Evolutionary conservation across 1,140 invertebrate genomes (phyloP).

Genomic region (Grapholita molesta): DNA sequence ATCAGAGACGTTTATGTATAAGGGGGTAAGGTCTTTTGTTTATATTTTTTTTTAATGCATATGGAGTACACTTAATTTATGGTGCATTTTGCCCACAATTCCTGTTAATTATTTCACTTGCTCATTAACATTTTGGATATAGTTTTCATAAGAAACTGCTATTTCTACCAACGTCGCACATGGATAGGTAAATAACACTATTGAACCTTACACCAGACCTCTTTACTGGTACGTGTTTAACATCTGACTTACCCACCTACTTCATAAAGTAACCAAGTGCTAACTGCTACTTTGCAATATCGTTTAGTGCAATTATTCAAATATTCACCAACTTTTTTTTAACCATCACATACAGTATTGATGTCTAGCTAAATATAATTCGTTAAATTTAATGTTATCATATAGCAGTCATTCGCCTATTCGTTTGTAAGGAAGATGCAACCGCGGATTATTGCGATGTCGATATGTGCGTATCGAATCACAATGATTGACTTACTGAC

Average conservation of each 20-base stretch:
- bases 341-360: not conserved
- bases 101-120: too few relatives aligned
- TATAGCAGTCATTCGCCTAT: not conserved
- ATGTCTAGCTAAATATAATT: not conserved
- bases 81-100: too few relatives aligned
- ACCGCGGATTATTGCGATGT: not conserved
- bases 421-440: not conserved
- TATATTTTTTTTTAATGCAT: too few relatives aligned
- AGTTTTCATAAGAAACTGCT: too few relatives aligned
- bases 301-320: not conserved
- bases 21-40: too few relatives aligned
- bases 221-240: not conserved
- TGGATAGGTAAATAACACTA: too few relatives aligned
- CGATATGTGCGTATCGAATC: not conserved
- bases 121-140: too few relatives aligned
- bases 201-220: too few relatives aligned
- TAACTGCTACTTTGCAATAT: not conserved
- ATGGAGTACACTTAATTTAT: too few relatives aligned
- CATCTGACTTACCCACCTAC: not conserved
- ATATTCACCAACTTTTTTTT: not conserved
- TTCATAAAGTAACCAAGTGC: not conserved
- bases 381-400: not conserved
- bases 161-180: too few relatives aligned
- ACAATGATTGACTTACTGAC: not conserved
- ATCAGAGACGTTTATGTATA: too few relatives aligned